phyloP scores from a whole-genome alignment of 2,113 vertebrate genomes.

The Pteruthius melanotis region DNA sequence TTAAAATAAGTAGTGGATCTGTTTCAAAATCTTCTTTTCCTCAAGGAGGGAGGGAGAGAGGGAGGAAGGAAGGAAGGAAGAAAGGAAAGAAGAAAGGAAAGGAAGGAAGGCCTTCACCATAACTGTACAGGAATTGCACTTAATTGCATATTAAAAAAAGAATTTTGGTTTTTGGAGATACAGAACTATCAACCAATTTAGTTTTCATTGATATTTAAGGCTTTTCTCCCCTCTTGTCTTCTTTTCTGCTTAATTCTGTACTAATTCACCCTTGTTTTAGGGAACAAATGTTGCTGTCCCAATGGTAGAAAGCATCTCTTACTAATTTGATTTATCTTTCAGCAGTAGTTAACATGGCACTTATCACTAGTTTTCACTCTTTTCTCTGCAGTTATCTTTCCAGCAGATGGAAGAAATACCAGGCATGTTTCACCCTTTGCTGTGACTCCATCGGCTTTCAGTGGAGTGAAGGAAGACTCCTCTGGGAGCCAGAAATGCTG shows the following conservation, averaged over 20 bases:
- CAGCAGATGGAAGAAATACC: background rate
- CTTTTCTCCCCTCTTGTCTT: background rate
- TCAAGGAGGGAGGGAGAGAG: background rate
- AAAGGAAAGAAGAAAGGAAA: background rate
- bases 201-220: background rate
- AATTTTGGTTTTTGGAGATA: background rate
- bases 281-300: background rate
- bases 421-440: background rate
- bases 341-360: background rate
- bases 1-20: background rate
- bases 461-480: background rate
- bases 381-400: background rate
- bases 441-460: background rate
- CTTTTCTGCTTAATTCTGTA: background rate
- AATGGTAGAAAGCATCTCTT: background rate
- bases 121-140: background rate
- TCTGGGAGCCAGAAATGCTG: background rate
- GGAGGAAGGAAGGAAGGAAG: too few relatives aligned
- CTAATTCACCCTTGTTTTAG: background rate
- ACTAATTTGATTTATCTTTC: background rate
- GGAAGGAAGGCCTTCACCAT: background rate
- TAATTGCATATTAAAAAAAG: background rate
- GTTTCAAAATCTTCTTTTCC: background rate
- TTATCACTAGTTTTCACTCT: background rate
- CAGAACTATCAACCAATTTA: background rate